These are phyloP conservation scores for Zaprionus ghesquierei DNA, from an alignment of 1,140 invertebrate genomes.

Conservation along the genomic window DNA sequence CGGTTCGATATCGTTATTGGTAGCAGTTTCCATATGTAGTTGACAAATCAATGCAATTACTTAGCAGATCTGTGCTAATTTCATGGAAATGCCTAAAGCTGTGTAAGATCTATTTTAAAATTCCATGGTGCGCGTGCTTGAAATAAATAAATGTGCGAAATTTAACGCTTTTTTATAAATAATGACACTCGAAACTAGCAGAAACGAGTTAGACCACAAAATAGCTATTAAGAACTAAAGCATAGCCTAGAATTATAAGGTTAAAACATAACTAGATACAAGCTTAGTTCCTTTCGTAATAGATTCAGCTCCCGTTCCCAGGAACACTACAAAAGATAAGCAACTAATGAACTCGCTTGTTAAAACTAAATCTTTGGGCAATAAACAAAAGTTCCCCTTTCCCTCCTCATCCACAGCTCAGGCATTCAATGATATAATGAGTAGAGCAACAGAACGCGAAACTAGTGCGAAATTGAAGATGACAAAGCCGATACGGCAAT, in stretches of 20 bases:
- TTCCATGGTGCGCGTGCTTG: neutral
- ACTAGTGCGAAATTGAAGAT: conserved; percentile 62
- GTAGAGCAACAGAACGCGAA: conserved; percentile 39
- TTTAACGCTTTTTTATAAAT: neutral
- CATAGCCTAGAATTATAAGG: too few species aligned
- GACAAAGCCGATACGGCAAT: conserved; percentile 42
- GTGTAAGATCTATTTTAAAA: neutral
- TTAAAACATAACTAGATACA: too few species aligned
- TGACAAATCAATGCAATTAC: conserved; percentile 4
- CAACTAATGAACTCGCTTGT: conserved; percentile 45
- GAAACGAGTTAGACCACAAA: too few species aligned
- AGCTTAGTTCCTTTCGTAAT: too few species aligned
- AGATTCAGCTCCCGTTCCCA: neutral
- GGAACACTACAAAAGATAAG: neutral
- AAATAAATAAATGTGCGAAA: neutral
- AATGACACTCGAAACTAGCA: neutral
- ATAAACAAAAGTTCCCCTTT: conserved; percentile 3
- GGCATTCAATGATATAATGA: conserved; percentile 36
- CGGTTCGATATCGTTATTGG: neutral
- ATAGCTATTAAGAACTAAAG: too few species aligned
- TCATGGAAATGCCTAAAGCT: conserved; percentile 24
- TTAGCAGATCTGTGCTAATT: conserved; percentile 48
- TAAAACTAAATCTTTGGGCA: neutral
- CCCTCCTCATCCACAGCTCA: neutral
- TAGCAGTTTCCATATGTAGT: conserved; percentile 9